Evolutionary conservation across 2,113 vertebrate species (phyloP), one percentile per base, ranked within the genome.

Genomic region (Sapajus apella): DNA sequence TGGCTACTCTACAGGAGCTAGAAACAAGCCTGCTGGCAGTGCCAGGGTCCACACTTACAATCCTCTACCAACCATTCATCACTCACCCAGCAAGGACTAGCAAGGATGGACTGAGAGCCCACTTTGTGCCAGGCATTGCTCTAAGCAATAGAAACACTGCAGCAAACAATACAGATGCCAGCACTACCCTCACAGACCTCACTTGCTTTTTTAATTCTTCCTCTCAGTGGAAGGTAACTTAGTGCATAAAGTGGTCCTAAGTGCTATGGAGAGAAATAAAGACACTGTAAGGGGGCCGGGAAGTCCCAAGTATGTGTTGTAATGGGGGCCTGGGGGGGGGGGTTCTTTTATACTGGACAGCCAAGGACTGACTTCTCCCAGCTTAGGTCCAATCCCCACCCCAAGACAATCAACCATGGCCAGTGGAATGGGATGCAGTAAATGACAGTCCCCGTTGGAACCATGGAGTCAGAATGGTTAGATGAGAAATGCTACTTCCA

Each of bases 311-410:
- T n/a, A 2, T 68, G 25, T 30, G 11, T 1, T 77, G 45, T 43
- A 10, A 16, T 13, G 3, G 6, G 20, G 8, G 5, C 3, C 2
- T 9, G 25, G 6, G 35, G 12, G 6, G 35, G 12, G 37, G 16
- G 17, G 25, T 6, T 73, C 61, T 83, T 52, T 43, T 81, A 55
- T 5, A 52, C n/a, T 87, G 30, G 30, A 68, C 61, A 30, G 25
- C 8, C 6, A 23, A 20, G 8, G 66, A 91, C 45, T 76, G 32
- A 47, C 35, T 45, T 66, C 87, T 43, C 56, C 81, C 81, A 68
- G 7, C 30, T 8, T 18, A 89, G 23, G 64, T 55, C 73, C 40
- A 77, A 13, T 12, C 20, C 43, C 72, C 72, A 50, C 5, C 12
- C 70, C 10, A 0, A 79, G 37, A 12, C 87, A 76, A 20, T 32